Percentiles rank a stretch among this genome's conserved stretches.
These are phyloP conservation scores for Apolygus lucorum DNA, from an alignment of 1,140 invertebrate species.

Conservation along the genomic window DNA sequence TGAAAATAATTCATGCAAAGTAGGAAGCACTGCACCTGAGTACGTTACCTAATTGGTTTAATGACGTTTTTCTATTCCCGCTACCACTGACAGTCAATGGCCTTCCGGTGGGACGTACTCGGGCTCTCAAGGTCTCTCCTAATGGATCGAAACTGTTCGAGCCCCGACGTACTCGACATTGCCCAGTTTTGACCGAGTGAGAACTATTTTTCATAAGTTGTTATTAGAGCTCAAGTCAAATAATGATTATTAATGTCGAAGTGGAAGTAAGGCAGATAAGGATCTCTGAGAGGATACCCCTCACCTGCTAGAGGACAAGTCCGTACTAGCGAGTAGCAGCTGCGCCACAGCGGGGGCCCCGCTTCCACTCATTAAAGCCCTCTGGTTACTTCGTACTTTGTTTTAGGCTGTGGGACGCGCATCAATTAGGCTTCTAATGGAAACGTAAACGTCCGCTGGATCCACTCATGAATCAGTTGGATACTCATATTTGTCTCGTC, in stretches of 20 bases:
- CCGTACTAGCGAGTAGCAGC: neutral
- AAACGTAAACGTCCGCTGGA: neutral
- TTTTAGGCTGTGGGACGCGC: neutral
- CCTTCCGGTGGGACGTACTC: no score
- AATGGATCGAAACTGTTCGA: no score
- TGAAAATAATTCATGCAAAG: no score
- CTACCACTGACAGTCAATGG: no score
- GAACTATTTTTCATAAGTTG: constrained; percentile 15
- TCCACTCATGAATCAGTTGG: no score
- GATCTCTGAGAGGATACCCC: neutral
- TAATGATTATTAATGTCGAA: constrained; percentile 9
- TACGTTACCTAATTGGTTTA: no score
- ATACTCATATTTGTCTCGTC: no score
- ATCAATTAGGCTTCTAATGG: constrained; percentile 7
- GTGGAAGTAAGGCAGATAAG: neutral
- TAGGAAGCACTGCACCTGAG: no score
- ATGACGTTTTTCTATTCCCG: no score
- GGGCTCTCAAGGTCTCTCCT: no score
- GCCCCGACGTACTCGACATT: no score
- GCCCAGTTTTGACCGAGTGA: neutral
- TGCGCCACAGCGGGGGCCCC: neutral
- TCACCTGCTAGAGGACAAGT: neutral
- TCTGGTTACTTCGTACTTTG: neutral
- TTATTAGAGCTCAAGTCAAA: constrained; percentile 16
- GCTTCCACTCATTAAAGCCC: constrained; percentile 5